Percentiles rank a stretch among this genome's conserved stretches.
Conservation (phyloP, 2,113 vertebrate species). For the Corythornis vintsioides region DNA sequence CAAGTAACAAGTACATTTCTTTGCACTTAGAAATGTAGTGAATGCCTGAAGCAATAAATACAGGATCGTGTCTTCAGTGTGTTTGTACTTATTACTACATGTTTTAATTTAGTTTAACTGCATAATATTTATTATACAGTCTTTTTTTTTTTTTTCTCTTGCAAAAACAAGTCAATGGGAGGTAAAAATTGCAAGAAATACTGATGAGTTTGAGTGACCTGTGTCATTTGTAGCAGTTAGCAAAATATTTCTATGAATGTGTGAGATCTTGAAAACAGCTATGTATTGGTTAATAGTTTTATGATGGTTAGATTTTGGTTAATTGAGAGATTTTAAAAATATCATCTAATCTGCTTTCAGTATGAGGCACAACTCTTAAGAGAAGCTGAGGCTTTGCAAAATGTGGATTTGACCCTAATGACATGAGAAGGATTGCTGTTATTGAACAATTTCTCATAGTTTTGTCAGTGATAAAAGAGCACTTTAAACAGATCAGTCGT, state of each 20-base stretch:
- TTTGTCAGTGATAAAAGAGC: not conserved
- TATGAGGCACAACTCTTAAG: not conserved
- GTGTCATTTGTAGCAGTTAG: not conserved
- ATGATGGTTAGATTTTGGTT: not conserved
- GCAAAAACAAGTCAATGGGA: not conserved
- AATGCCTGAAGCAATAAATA: not conserved
- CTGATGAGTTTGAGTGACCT: not conserved
- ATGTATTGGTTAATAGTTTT: not conserved
- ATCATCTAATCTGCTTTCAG: accelerated
- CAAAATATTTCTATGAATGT: not conserved
- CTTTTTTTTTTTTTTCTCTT: too few species aligned
- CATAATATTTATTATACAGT: not conserved
- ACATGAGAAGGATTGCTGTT: not conserved
- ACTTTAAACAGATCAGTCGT: not conserved
- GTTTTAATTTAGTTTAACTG: not conserved
- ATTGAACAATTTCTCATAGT: not conserved
- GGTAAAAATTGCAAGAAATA: not conserved
- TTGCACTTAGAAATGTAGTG: not conserved
- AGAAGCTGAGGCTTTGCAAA: not conserved
- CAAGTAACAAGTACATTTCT: not conserved
- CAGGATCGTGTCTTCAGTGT: not conserved
- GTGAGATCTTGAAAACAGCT: not conserved
- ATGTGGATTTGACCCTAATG: not conserved
- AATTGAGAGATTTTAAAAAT: not conserved
- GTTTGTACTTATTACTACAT: not conserved